These are phyloP conservation scores for Cantharis flavilabris DNA, from an alignment of 2,888 invertebrate species.

Conservation along the genomic window DNA sequence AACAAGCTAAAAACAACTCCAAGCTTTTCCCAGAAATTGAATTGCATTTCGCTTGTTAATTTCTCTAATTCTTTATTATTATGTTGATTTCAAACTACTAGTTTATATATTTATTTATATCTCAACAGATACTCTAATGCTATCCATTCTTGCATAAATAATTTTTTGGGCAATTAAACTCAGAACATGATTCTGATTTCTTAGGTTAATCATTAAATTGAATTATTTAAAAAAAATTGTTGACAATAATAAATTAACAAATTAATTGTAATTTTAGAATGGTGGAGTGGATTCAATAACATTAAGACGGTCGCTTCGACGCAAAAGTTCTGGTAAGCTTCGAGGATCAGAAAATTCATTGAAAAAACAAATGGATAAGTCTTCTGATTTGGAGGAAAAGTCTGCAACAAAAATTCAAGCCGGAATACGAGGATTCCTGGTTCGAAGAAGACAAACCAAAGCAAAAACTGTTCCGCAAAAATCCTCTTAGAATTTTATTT, in stretches of 20 bases:
- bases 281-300: constrained; percentile 38
- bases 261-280: constrained; percentile 40
- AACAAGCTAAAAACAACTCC: too few relatives aligned
- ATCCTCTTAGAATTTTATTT: constrained; percentile 5
- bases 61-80: too few relatives aligned
- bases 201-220: too few relatives aligned
- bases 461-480: constrained; percentile 12
- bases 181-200: too few relatives aligned
- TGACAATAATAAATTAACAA: neutral
- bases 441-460: constrained; percentile 58
- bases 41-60: too few relatives aligned
- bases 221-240: too few relatives aligned
- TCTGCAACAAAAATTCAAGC: constrained; percentile 63
- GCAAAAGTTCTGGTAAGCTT: constrained; percentile 43
- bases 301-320: constrained; percentile 41
- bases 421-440: constrained; percentile 60
- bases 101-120: too few relatives aligned
- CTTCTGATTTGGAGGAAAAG: constrained; percentile 48
- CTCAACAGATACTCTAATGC: too few relatives aligned
- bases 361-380: constrained; percentile 18
- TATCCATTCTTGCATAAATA: too few relatives aligned
- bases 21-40: too few relatives aligned
- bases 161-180: too few relatives aligned
- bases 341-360: constrained; percentile 17
- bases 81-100: too few relatives aligned